A percentile compares a stretch with the other conserved stretches of the same genome.
phyloP scores from a whole-genome alignment of 2,888 invertebrate species.

The Hetaerina titia region DNA sequence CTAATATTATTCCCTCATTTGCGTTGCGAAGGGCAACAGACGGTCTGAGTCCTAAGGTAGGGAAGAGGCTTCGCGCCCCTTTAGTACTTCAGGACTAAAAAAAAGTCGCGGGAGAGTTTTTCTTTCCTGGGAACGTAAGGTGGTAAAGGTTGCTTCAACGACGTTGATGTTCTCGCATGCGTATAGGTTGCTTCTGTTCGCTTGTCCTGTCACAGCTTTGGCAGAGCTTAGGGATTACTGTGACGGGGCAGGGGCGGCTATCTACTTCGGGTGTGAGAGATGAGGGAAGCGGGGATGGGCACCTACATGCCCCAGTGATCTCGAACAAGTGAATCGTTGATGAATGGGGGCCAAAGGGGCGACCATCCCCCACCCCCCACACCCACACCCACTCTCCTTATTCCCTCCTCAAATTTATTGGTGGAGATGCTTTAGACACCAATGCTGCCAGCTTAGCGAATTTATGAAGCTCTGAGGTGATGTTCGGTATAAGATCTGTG shows the following conservation, averaged over 20 bases:
- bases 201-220: not conserved
- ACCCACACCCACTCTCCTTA: not conserved
- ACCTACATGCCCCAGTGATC: not conserved
- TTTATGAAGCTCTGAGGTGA: not conserved
- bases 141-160: not conserved
- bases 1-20: too few relatives aligned
- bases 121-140: not conserved
- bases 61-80: too few relatives aligned
- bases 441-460: not conserved
- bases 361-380: too few relatives aligned
- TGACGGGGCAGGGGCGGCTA: not conserved
- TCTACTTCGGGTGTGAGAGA: not conserved
- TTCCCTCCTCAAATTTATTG: not conserved
- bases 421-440: not conserved
- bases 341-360: not conserved
- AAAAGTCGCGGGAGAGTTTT: not conserved
- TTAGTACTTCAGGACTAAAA: too few relatives aligned
- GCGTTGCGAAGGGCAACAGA: too few relatives aligned
- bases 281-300: not conserved
- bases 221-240: not conserved
- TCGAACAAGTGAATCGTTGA: conserved; percentile 19
- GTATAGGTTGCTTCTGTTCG: not conserved
- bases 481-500: not conserved
- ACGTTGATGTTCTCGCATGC: not conserved
- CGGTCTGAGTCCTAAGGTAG: too few relatives aligned